Percentiles rank a stretch among this genome's conserved stretches.
These are phyloP conservation scores for Centroberyx gerrardi DNA, from an alignment of 2,797 vertebrate genomes.

Conservation along the genomic window DNA sequence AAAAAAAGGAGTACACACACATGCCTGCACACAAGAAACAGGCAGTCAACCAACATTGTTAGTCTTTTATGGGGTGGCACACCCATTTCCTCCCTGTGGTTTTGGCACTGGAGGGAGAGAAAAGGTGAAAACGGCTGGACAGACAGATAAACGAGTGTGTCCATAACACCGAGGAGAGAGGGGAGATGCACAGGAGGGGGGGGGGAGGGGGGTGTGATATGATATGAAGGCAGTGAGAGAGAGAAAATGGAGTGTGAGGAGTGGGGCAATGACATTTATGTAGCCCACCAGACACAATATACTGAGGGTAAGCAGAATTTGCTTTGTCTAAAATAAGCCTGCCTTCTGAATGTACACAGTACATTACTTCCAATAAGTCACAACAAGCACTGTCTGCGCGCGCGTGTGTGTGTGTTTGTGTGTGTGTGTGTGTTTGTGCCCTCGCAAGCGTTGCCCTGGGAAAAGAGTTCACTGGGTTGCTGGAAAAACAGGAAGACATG, in stretches of 20 bases:
- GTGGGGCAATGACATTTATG: constrained; percentile 43
- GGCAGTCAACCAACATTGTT: constrained; percentile 34
- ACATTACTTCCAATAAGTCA: constrained; percentile 55
- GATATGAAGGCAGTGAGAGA: constrained; percentile 3
- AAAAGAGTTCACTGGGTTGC: constrained; percentile 80
- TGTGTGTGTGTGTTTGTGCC: constrained; percentile 37
- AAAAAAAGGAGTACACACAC: background rate
- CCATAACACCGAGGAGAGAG: background rate
- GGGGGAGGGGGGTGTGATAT: background rate
- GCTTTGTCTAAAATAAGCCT: constrained; percentile 64
- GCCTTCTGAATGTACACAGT: constrained; percentile 12
- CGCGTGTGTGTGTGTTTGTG: constrained; percentile 37
- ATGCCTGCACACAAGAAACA: background rate
- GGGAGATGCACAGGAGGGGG: constrained; percentile 8
- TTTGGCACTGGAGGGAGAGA: constrained; percentile 21
- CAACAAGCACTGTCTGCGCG: constrained; percentile 16
- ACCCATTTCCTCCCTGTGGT: constrained; percentile 52
- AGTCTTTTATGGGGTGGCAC: constrained; percentile 43
- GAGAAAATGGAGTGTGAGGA: constrained; percentile 7
- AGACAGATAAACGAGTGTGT: constrained; percentile 29
- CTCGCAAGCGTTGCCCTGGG: constrained; percentile 70
- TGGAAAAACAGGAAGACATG: constrained; percentile 85
- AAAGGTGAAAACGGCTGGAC: constrained; percentile 60
- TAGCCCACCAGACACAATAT: constrained; percentile 50
- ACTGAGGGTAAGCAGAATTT: constrained; percentile 31